Evolutionary conservation across 2,113 vertebrate species (phyloP).

Genomic region (Setophaga coronata): DNA sequence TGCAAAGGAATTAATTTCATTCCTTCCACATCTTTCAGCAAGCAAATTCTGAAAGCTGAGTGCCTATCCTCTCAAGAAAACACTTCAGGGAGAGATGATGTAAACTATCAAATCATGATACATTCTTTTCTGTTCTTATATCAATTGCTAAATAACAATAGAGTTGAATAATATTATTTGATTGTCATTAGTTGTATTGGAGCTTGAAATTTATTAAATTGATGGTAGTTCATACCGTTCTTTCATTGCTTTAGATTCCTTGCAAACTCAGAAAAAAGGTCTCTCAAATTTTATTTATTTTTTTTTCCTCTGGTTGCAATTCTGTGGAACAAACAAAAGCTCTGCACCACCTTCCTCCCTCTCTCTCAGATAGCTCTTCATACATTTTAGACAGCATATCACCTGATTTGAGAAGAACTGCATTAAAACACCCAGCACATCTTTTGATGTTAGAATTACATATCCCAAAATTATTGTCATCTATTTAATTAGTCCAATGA

Average conservation of each 20-base stretch:
- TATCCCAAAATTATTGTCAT: not conserved
- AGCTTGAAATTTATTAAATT: not conserved
- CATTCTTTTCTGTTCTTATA: not conserved
- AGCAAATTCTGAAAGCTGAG: not conserved
- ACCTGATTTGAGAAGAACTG: not conserved
- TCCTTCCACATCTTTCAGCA: not conserved
- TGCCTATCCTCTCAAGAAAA: not conserved
- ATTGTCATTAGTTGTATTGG: not conserved
- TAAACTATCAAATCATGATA: not conserved
- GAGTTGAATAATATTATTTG: not conserved
- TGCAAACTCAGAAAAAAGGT: not conserved
- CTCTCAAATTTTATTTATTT: not conserved
- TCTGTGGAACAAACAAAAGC: not conserved
- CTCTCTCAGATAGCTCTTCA: not conserved
- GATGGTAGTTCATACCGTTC: not conserved
- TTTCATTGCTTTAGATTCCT: not conserved
- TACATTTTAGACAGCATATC: not conserved
- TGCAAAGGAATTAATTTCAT: not conserved
- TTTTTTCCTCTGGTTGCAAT: not conserved
- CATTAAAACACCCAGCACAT: not conserved
- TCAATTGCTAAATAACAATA: not conserved
- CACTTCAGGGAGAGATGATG: not conserved
- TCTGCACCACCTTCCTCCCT: not conserved
- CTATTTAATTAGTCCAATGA: not conserved
- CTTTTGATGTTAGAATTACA: not conserved